Conservation (phyloP, 2,113 vertebrate species). For the Mugil cephalus region DNA sequence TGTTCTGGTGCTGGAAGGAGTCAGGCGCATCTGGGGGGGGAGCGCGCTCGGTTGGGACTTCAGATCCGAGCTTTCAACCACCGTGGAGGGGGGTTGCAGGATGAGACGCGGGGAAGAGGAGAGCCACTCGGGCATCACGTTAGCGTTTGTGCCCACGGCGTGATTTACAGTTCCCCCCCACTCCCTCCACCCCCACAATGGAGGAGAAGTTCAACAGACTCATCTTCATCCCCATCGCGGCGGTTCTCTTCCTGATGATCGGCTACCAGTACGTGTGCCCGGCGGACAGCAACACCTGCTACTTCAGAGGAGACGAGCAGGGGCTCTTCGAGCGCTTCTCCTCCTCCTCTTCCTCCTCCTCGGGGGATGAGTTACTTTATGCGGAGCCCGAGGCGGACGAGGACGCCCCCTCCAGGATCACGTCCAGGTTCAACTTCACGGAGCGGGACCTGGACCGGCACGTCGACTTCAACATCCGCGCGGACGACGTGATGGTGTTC, state of each 20-base stretch:
- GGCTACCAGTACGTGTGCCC: constrained; percentile 93
- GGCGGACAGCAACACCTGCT: constrained; percentile 79
- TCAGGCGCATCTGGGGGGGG: not conserved
- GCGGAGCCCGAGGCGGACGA: constrained; percentile 81
- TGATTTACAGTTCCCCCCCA: constrained; percentile 48
- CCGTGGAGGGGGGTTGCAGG: constrained; percentile 9
- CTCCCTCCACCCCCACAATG: constrained; percentile 88
- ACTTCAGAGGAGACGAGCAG: constrained; percentile 72
- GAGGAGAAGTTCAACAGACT: constrained; percentile 93
- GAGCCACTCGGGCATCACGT: constrained; percentile 39
- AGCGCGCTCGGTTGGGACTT: constrained; percentile 12
- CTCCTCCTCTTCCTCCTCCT: not conserved
- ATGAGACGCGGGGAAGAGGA: constrained; percentile 54
- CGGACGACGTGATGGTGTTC: constrained; percentile 94
- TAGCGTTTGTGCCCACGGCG: constrained; percentile 55
- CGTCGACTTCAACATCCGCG: constrained; percentile 90
- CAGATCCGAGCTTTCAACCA: not conserved
- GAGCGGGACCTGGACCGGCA: constrained; percentile 87
- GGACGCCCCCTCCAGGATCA: constrained; percentile 77
- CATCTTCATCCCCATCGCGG: constrained; percentile 89
- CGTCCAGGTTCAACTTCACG: constrained; percentile 88
- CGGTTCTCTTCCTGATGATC: constrained; percentile 90
- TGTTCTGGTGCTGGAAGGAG: constrained; percentile 32
- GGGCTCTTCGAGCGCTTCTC: constrained; percentile 60
- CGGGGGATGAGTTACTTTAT: constrained; percentile 47